Percentiles rank a stretch among this genome's conserved stretches.
phyloP scores from a whole-genome alignment of 2,113 vertebrate genomes.

The Gulo gulo region DNA sequence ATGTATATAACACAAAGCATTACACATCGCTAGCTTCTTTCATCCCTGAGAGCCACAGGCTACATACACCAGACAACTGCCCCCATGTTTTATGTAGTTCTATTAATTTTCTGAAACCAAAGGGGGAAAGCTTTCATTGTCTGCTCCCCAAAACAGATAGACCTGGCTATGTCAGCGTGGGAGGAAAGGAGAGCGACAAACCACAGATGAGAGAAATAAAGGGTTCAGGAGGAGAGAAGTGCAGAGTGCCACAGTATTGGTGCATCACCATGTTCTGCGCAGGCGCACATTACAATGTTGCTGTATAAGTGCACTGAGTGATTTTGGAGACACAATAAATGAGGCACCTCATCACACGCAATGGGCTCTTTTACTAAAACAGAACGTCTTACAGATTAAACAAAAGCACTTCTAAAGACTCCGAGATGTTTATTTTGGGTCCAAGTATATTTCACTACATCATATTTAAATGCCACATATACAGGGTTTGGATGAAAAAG shows the following conservation, averaged over 20 bases:
- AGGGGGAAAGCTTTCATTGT: neutral
- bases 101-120: neutral
- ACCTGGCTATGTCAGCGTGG: no score
- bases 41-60: neutral
- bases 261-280: fast-evolving
- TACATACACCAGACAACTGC: neutral
- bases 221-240: neutral
- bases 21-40: neutral
- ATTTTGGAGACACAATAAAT: neutral
- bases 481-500: constrained; percentile 9
- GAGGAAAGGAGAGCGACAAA: neutral
- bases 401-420: neutral
- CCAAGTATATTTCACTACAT: neutral
- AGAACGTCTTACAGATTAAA: neutral
- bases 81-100: neutral
- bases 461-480: neutral
- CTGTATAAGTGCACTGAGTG: neutral
- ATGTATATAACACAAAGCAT: neutral
- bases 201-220: neutral
- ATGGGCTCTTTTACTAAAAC: constrained; percentile 1
- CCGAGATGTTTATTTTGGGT: neutral
- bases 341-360: neutral
- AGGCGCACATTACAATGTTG: neutral
- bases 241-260: neutral
- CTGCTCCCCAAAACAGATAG: neutral